phyloP scores from a whole-genome alignment of 2,797 vertebrate species.

The Parambassis ranga region DNA sequence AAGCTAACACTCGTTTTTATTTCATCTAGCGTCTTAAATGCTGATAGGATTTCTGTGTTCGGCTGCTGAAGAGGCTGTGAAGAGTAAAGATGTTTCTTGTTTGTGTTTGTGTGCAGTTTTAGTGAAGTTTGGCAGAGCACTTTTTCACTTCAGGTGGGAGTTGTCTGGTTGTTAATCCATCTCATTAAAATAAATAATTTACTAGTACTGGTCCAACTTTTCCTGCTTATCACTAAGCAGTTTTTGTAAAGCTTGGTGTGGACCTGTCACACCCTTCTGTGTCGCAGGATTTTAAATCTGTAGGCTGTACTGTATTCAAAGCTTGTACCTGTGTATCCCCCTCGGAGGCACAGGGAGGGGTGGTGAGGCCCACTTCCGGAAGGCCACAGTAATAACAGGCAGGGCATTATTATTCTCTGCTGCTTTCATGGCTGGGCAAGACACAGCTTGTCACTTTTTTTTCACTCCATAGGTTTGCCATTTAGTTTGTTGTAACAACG shows the following conservation, averaged over 20 bases:
- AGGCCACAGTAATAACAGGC: conserved; percentile 76
- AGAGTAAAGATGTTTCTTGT: background rate
- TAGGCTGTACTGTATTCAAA: conserved; percentile 32
- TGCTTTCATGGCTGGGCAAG: conserved; percentile 66
- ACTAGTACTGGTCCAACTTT: background rate
- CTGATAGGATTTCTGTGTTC: too few species aligned
- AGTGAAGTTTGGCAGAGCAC: conserved; percentile 1
- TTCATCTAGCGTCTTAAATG: too few species aligned
- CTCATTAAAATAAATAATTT: conserved; percentile 24
- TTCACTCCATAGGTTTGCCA: background rate
- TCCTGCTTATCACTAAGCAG: background rate
- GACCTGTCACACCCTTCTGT: background rate
- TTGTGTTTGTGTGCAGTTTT: background rate
- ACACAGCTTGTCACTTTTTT: conserved; percentile 61
- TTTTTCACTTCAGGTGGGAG: conserved; percentile 7
- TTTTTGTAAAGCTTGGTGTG: background rate
- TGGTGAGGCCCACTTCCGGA: conserved; percentile 75
- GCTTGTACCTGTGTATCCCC: conserved; percentile 65
- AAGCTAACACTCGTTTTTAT: background rate
- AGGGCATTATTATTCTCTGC: conserved; percentile 63
- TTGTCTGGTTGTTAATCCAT: background rate
- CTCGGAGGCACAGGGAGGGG: conserved; percentile 61
- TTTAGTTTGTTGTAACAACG: background rate
- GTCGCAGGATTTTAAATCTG: background rate
- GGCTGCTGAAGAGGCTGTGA: background rate